Evolutionary conservation across 2,113 vertebrate genomes (phyloP).

Genomic region (rabbit (Oryctolagus cuniculus)): DNA sequence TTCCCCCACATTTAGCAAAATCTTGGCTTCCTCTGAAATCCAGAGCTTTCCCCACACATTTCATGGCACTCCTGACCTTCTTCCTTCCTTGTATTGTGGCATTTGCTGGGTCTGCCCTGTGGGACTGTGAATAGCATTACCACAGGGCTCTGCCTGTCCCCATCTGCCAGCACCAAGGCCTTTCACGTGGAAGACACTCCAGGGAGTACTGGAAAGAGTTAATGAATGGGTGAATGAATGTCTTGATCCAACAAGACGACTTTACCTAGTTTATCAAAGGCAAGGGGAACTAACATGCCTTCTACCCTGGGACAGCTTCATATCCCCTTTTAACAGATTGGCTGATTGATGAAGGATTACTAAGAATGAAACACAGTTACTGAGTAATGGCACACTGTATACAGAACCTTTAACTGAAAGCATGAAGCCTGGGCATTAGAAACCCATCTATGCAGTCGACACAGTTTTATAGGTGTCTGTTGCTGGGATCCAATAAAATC

Average conservation of each 20-base stretch:
- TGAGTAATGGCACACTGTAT: not conserved
- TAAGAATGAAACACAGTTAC: not conserved
- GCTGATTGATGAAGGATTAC: not conserved
- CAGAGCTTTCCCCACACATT: not conserved
- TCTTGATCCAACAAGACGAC: not conserved
- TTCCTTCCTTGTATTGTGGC: not conserved
- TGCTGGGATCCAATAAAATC: not conserved
- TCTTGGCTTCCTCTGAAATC: not conserved
- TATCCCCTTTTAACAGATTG: not conserved
- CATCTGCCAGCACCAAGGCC: too few relatives aligned
- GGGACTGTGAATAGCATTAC: not conserved
- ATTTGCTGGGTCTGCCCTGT: not conserved
- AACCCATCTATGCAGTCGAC: not conserved
- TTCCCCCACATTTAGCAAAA: not conserved
- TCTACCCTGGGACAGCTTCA: not conserved
- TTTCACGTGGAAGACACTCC: not conserved
- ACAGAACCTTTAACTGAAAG: slow-evolving; percentile 31
- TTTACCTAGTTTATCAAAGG: not conserved
- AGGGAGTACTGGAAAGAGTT: not conserved
- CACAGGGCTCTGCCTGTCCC: not conserved
- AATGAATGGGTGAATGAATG: not conserved
- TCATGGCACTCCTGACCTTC: not conserved
- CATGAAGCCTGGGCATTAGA: slow-evolving; percentile 14
- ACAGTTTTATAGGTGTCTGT: not conserved
- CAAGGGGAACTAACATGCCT: not conserved